phyloP scores from a whole-genome alignment of 2,113 vertebrate species.

The Mohoua ochrocephala region DNA sequence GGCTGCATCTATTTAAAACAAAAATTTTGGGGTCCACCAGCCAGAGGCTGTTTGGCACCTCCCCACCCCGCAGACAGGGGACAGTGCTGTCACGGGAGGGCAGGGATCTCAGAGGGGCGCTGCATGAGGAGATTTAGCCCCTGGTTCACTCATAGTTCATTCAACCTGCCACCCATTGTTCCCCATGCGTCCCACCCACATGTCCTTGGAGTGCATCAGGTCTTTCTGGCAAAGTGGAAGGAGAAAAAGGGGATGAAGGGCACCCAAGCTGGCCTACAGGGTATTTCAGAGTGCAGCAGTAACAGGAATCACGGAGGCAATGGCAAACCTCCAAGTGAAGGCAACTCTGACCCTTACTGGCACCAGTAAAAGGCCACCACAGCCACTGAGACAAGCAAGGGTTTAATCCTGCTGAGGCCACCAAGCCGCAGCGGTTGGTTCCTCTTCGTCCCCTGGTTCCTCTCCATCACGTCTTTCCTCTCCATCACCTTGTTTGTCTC shows the following conservation, averaged over 20 bases:
- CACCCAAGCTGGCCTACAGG: too few relatives aligned
- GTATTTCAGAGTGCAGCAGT: background rate
- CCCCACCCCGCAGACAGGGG: background rate
- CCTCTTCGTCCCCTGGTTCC: background rate
- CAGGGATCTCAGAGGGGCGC: background rate
- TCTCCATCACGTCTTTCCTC: background rate
- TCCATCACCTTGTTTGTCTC: background rate
- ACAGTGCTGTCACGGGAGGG: fast-evolving
- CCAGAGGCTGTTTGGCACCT: background rate
- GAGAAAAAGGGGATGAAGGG: background rate
- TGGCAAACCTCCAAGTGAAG: background rate
- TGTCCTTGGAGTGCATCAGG: background rate
- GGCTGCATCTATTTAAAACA: too few relatives aligned
- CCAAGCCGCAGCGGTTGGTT: fast-evolving
- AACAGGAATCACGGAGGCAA: background rate
- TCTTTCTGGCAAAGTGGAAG: background rate
- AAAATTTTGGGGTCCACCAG: background rate
- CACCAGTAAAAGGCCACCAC: background rate
- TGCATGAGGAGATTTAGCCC: background rate
- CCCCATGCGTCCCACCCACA: background rate
- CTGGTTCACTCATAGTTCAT: background rate
- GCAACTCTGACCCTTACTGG: background rate
- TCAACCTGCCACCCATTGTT: background rate
- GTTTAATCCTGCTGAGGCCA: background rate
- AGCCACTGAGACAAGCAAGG: background rate